phyloP scores from a whole-genome alignment of 2,888 invertebrate genomes.

The Nineta flava region DNA sequence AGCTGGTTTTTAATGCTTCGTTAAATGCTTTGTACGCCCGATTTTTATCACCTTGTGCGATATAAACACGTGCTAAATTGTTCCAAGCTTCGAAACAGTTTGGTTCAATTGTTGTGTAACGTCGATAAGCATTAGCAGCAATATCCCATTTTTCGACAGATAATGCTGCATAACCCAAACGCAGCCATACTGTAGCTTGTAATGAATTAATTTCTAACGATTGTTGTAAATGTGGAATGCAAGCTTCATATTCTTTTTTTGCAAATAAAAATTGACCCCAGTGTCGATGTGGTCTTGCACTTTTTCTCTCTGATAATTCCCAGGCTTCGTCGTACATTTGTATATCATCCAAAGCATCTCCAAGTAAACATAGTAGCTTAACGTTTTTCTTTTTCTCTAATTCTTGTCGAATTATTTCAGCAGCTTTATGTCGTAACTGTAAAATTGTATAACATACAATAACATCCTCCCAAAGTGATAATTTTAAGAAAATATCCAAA shows the following conservation, averaged over 20 bases:
- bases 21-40: constrained; percentile 71
- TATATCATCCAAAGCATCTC: constrained; percentile 55
- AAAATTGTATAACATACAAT: constrained; percentile 79
- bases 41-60: constrained; percentile 70
- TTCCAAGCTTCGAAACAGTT: constrained; percentile 95
- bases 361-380: constrained; percentile 74
- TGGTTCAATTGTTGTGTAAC: constrained; percentile 75
- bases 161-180: constrained; percentile 73
- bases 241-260: constrained; percentile 58
- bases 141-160: constrained; percentile 62
- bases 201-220: constrained; percentile 75
- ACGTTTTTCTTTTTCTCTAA: constrained; percentile 63
- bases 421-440: constrained; percentile 78
- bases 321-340: constrained; percentile 79
- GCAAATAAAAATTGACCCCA: constrained; percentile 70
- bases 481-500: constrained; percentile 54
- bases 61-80: constrained; percentile 87
- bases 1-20: constrained; percentile 84
- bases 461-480: constrained; percentile 84
- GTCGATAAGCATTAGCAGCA: constrained; percentile 71
- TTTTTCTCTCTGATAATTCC: constrained; percentile 66
- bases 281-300: constrained; percentile 73
- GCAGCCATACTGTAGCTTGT: constrained; percentile 74
- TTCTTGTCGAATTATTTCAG: constrained; percentile 72
- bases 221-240: constrained; percentile 65